Base-by-base conservation (phyloP, 2,113 vertebrate genomes). In the Myrmecobius fasciatus region DNA sequence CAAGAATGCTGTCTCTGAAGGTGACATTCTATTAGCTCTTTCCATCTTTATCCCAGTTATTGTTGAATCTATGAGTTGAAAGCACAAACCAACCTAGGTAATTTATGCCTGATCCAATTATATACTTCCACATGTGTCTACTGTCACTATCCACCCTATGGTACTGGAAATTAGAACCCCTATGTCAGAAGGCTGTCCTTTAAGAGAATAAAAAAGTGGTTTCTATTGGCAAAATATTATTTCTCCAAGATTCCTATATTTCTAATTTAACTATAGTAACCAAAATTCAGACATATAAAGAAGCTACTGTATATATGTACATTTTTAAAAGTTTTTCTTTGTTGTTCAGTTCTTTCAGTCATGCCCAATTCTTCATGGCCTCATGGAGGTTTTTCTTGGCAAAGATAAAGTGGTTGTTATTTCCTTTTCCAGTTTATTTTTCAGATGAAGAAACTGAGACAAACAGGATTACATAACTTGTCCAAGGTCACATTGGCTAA, bases 41-140 rank as follows among this genome's bases (percentile, higher is more conserved):
- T 52, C 89, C 97, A 36, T 94, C 53, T 95, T 91, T 93, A 94
- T 97, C 93, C 94, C 53, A 93, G 53, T 47, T 96, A 47, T 75
- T 97, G 49, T 95, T 88, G 20, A 67, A 91, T 12, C 26, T 53
- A 96, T 83, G 96, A 89, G 93, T 96, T 51, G 91, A 96, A 95
- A 93, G 75, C 11, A 91, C 46, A 93, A 96, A 95, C 25, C 94
- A 94, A 54, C 0, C 51, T 93, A 2, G 56, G 31, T 93, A 96
- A 96, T 96, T 96, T 96, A 93, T 96, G 14, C 25, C 22, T 93
- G 47, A 91, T 91, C 52, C 94, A 92, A 93, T 97, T 93, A 90
- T 26, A 0, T 28, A 51, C 46, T 98, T 98, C 92, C 52, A 95
- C 46, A 89, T 89, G 49, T 94, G 89, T n/a, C 49, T 20, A 14